Conservation (phyloP, 1,140 invertebrate species). For the Drosophila subobscura region DNA sequence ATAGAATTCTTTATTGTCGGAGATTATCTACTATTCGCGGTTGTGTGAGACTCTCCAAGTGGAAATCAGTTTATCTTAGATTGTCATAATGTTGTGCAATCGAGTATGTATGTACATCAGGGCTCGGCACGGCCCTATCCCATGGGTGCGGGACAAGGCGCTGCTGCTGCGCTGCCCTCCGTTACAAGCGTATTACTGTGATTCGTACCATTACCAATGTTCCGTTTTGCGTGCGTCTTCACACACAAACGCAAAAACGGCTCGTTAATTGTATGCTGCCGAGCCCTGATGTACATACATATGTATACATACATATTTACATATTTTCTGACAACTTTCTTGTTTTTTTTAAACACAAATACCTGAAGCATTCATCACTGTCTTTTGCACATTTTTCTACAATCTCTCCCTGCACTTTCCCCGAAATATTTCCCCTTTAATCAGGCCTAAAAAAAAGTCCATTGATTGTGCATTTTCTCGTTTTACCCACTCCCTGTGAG, state of each 20-base stretch:
- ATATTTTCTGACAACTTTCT: too few species aligned
- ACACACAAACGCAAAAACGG: too few species aligned
- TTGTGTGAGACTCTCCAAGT: constrained; percentile 5
- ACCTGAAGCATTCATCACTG: background rate
- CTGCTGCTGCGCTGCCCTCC: too few species aligned
- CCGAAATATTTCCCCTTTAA: constrained; percentile 7
- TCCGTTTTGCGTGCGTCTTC: too few species aligned
- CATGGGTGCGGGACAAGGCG: background rate
- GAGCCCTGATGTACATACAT: background rate
- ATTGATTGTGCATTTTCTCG: constrained; percentile 49
- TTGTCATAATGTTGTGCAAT: background rate
- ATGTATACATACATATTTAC: too few species aligned
- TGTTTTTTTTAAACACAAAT: too few species aligned
- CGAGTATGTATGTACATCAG: too few species aligned
- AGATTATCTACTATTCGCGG: constrained; percentile 13
- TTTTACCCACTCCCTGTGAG: background rate
- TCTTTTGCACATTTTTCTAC: background rate
- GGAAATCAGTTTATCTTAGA: constrained; percentile 10
- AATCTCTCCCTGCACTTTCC: background rate
- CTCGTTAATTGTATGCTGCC: too few species aligned
- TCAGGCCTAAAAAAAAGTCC: constrained; percentile 3
- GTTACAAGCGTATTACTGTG: too few species aligned
- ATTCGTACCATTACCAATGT: too few species aligned
- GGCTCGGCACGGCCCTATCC: too few species aligned
- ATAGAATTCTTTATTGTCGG: constrained; percentile 39